phyloP scores from a whole-genome alignment of 1,140 invertebrate species.

The Theocolax elegans region DNA sequence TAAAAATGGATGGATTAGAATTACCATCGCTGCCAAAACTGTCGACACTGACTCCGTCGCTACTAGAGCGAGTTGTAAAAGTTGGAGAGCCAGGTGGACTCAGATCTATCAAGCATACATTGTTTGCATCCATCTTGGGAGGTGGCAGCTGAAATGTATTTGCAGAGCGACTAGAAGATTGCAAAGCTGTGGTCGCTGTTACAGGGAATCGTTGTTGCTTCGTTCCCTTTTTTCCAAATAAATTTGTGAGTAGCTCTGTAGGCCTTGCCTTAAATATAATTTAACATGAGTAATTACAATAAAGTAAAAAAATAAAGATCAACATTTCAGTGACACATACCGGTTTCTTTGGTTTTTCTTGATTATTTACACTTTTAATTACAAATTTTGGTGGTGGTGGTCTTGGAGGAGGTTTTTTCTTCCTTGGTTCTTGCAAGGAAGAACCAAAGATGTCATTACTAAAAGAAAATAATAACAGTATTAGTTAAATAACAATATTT shows the following conservation, averaged over 20 bases:
- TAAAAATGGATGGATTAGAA: constrained; percentile 69
- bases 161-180: constrained; percentile 2
- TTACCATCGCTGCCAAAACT: constrained; percentile 80
- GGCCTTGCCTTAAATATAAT: constrained; percentile 55
- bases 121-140: constrained; percentile 30
- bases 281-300: not conserved
- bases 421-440: constrained; percentile 49
- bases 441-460: constrained; percentile 57
- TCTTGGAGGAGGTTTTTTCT: constrained; percentile 65
- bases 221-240: constrained; percentile 53
- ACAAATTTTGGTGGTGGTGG: constrained; percentile 65
- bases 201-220: constrained; percentile 42
- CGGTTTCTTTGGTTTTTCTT: constrained; percentile 59
- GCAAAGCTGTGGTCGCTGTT: not conserved
- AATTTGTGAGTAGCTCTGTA: constrained; percentile 58
- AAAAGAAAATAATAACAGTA: not conserved
- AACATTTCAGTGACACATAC: constrained; percentile 55
- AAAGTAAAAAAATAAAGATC: no score
- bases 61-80: constrained; percentile 78
- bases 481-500: not conserved
- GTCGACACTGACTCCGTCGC: constrained; percentile 78
- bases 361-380: constrained; percentile 48
- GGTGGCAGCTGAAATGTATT: constrained; percentile 22
- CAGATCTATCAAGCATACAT: constrained; percentile 57
- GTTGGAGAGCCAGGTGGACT: constrained; percentile 78